These are phyloP conservation scores for Nephila pilipes DNA, from an alignment of 1,140 invertebrate genomes.

Conservation along the genomic window DNA sequence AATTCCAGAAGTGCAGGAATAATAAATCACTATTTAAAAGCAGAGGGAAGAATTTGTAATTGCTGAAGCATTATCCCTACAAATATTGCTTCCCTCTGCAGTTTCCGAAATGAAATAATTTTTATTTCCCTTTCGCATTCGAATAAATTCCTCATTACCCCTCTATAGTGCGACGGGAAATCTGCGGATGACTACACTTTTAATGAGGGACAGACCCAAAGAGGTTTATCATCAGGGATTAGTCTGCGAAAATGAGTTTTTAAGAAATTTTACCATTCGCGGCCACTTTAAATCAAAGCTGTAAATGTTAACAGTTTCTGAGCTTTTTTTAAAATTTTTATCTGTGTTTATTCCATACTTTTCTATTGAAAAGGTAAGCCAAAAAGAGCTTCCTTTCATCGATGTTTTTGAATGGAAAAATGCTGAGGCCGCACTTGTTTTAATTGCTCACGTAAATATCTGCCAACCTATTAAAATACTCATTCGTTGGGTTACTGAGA, in stretches of 20 bases:
- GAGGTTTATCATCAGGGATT: not conserved
- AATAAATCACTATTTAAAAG: conserved; percentile 31
- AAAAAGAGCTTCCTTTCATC: not conserved
- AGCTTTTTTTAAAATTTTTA: no score
- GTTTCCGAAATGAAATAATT: not conserved
- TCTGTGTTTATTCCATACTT: not conserved
- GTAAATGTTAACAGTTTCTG: not conserved
- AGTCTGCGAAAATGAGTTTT: not conserved
- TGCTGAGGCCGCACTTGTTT: not conserved
- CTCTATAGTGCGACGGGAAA: no score
- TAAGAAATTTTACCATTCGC: not conserved
- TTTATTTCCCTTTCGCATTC: not conserved
- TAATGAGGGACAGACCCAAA: not conserved
- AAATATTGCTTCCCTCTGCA: not conserved
- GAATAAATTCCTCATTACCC: not conserved
- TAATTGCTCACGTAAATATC: conserved; percentile 13
- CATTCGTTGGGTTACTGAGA: not conserved
- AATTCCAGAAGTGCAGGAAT: not conserved
- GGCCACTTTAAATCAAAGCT: not conserved
- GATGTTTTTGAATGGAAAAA: not conserved
- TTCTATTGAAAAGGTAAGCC: not conserved
- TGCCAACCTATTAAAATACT: not conserved
- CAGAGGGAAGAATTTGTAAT: not conserved
- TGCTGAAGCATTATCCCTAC: not conserved
- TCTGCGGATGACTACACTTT: not conserved